phyloP scores from a whole-genome alignment of 2,888 invertebrate species.

The Papilio protenor region DNA sequence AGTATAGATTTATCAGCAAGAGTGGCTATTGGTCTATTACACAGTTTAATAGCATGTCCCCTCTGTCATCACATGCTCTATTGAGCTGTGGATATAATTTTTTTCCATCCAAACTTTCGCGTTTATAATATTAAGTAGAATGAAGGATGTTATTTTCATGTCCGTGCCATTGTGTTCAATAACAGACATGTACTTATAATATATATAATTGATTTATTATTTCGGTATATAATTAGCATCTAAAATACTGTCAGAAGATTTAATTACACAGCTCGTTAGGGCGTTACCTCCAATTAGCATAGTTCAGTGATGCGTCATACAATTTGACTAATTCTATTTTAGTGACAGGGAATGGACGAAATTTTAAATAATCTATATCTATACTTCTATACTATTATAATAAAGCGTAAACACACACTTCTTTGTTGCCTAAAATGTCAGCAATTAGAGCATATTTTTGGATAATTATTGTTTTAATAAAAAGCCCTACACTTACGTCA shows the following conservation, averaged over 20 bases:
- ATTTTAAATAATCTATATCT: slow-evolving; percentile 1
- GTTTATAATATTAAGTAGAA: too few relatives aligned
- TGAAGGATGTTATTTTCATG: too few relatives aligned
- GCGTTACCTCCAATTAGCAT: background rate
- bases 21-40: background rate
- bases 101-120: background rate
- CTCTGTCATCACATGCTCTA: background rate
- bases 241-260: background rate
- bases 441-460: too few relatives aligned
- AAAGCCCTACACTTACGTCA: too few relatives aligned
- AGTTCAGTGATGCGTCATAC: background rate
- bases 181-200: too few relatives aligned
- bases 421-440: too few relatives aligned
- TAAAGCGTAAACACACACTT: too few relatives aligned
- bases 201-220: background rate
- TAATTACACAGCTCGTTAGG: background rate
- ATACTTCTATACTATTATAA: too few relatives aligned
- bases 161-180: too few relatives aligned
- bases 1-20: too few relatives aligned
- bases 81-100: background rate
- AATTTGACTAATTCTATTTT: slow-evolving; percentile 8
- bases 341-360: background rate
- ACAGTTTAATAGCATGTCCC: background rate
- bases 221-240: background rate
- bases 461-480: too few relatives aligned